These are phyloP conservation scores for Rissa tridactyla DNA, from an alignment of 2,113 vertebrate species.

Conservation along the genomic window DNA sequence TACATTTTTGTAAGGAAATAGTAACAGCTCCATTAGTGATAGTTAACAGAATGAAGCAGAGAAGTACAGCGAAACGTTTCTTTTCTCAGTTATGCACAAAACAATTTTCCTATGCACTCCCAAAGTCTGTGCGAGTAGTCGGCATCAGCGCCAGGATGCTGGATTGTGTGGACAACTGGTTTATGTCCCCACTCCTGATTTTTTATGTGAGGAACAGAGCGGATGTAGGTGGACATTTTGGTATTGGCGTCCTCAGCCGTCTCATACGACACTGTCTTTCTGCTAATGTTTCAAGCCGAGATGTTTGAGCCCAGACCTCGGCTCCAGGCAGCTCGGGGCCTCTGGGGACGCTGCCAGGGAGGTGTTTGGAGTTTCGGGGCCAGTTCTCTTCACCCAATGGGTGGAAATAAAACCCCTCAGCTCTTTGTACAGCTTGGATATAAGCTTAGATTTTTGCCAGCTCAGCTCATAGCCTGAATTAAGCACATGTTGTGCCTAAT, in stretches of 20 bases:
- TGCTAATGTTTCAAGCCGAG: background rate
- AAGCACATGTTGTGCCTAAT: background rate
- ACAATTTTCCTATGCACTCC: background rate
- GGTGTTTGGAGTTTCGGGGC: background rate
- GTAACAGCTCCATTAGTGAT: background rate
- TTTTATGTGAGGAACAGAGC: background rate
- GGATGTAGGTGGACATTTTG: background rate
- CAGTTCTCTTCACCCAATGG: background rate
- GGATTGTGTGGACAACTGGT: background rate
- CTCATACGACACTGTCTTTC: accelerated
- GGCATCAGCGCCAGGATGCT: background rate
- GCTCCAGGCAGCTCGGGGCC: background rate
- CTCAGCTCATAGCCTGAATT: background rate
- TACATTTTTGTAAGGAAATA: background rate
- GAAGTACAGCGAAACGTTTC: background rate
- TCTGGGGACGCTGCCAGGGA: background rate
- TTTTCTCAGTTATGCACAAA: background rate
- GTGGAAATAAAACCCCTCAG: background rate
- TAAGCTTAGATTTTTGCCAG: background rate
- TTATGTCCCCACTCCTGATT: background rate
- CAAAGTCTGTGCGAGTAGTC: background rate
- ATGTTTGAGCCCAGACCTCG: background rate
- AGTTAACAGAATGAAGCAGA: background rate
- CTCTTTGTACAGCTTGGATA: background rate
- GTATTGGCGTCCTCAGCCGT: background rate